Conservation (phyloP, 2,797 vertebrate genomes). For the Kryptopterus vitreolus region DNA sequence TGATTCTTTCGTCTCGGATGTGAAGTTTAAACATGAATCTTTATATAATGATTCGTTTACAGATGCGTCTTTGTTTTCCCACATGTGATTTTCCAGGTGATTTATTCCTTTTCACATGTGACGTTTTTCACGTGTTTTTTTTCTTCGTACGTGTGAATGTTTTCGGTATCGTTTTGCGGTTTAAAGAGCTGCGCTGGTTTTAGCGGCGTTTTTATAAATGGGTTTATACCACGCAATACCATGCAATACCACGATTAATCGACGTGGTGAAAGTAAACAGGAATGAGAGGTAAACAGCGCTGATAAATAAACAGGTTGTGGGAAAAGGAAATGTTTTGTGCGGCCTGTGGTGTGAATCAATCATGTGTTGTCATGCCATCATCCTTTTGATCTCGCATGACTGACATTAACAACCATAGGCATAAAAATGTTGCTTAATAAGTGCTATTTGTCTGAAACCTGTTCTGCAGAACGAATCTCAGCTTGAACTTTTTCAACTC, state of each 20-base stretch:
- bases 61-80: neutral
- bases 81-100: neutral
- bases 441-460: slow-evolving; percentile 13
- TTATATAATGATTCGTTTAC: neutral
- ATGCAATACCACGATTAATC: too few species aligned
- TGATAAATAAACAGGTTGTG: neutral
- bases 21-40: neutral
- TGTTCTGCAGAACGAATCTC: slow-evolving; percentile 7
- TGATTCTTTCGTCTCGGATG: neutral
- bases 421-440: slow-evolving; percentile 13
- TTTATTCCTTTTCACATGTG: neutral
- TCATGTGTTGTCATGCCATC: slow-evolving; percentile 11
- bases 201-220: too few species aligned
- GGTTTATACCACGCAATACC: too few species aligned
- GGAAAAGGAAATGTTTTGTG: neutral
- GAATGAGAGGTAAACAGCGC: neutral
- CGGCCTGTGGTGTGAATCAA: neutral
- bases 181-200: too few species aligned
- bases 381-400: neutral
- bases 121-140: too few species aligned
- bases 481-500: slow-evolving; percentile 3
- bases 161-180: too few species aligned
- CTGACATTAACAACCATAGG: slow-evolving; percentile 11
- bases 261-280: too few species aligned
- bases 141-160: too few species aligned